These are phyloP conservation scores for Bucorvus abyssinicus DNA, from an alignment of 2,797 vertebrate genomes.

Conservation along the genomic window DNA sequence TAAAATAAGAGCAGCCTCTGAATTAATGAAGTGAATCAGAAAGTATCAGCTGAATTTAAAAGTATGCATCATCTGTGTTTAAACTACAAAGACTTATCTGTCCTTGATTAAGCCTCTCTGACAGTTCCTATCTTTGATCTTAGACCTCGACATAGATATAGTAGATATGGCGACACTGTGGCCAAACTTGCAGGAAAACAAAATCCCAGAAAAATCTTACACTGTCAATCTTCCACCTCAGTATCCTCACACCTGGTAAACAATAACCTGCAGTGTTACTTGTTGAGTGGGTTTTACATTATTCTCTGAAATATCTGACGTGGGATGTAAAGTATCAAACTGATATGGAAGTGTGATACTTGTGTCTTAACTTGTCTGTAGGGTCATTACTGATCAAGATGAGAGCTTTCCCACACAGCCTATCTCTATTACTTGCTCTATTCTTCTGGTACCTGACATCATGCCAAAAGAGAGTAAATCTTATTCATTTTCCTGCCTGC, in stretches of 20 bases:
- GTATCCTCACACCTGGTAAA: neutral
- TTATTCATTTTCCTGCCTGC: neutral
- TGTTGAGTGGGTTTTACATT: neutral
- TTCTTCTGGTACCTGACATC: neutral
- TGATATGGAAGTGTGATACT: rapidly evolving
- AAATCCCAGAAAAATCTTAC: neutral
- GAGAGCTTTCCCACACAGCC: neutral
- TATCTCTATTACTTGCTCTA: neutral
- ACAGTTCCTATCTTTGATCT: neutral
- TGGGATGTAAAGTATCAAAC: neutral
- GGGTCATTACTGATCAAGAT: neutral
- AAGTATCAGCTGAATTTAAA: neutral
- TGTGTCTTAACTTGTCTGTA: neutral
- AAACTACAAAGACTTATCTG: neutral
- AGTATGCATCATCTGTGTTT: neutral
- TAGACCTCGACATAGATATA: neutral
- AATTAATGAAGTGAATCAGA: neutral
- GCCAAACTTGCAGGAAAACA: neutral
- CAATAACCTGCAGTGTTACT: neutral
- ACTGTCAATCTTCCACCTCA: neutral
- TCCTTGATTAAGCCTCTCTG: neutral
- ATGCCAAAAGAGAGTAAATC: neutral
- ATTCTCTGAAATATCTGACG: neutral
- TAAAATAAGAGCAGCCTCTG: neutral
- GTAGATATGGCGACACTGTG: neutral